Evolutionary conservation across 2,888 invertebrate species (phyloP).

Genomic region (Rutpela maculata): DNA sequence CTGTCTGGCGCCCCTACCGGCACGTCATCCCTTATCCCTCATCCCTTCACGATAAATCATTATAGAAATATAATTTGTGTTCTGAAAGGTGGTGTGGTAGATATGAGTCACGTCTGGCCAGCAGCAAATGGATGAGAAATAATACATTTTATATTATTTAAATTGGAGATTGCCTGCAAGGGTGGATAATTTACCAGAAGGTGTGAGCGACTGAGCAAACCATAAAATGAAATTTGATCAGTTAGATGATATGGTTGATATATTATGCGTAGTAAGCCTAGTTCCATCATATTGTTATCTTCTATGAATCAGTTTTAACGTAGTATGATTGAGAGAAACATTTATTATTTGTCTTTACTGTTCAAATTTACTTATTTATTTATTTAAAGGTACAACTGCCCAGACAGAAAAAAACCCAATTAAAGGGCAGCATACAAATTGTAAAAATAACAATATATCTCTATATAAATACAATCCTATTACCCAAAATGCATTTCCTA

Average conservation of each 20-base stretch:
- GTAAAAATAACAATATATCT: too few species aligned
- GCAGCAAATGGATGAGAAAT: slow-evolving; percentile 26
- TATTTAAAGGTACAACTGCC: too few species aligned
- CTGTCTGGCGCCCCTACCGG: slow-evolving; percentile 32
- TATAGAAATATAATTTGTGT: slow-evolving; percentile 30
- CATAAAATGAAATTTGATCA: not conserved
- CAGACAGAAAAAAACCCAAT: too few species aligned
- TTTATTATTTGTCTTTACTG: too few species aligned
- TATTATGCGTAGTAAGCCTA: not conserved
- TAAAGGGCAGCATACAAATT: too few species aligned
- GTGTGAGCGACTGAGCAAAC: too few species aligned
- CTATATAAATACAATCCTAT: too few species aligned
- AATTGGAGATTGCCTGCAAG: slow-evolving; percentile 4
- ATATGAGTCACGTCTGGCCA: slow-evolving; percentile 39
- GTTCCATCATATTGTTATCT: too few species aligned
- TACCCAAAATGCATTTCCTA: too few species aligned
- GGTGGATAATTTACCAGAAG: slow-evolving; percentile 1
- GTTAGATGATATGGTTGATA: not conserved
- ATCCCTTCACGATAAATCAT: slow-evolving; percentile 35
- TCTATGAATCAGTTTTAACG: too few species aligned
- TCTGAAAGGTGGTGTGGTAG: slow-evolving; percentile 28
- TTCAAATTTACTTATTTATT: too few species aligned
- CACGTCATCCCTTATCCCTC: slow-evolving; percentile 28
- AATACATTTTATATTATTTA: slow-evolving; percentile 29
- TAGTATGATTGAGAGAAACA: too few species aligned